phyloP scores from a whole-genome alignment of 2,888 invertebrate genomes.

The Galerucella nymphaeae region DNA sequence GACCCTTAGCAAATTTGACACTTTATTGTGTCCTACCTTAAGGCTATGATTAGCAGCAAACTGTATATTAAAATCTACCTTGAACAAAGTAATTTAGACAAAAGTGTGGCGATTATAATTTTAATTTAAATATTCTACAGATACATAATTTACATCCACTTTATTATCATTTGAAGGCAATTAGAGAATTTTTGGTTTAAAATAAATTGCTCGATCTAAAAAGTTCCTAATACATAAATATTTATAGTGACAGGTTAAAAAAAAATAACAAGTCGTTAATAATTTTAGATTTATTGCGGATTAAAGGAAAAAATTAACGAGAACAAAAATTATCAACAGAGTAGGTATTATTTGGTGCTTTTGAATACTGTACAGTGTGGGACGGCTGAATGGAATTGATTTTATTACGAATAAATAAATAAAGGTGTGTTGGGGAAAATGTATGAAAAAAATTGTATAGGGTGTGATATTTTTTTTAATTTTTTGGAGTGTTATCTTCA shows the following conservation, averaged over 20 bases:
- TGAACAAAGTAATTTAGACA: background rate
- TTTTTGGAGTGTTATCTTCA: no score
- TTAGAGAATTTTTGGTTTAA: background rate
- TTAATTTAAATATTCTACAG: background rate
- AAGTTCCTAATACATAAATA: background rate
- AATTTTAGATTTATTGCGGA: no score
- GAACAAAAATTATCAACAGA: background rate
- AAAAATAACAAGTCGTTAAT: background rate
- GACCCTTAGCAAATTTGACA: no score
- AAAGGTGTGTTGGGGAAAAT: no score
- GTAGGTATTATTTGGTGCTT: no score
- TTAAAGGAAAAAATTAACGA: background rate
- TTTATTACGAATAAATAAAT: no score
- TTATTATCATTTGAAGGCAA: background rate
- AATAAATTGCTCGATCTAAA: background rate
- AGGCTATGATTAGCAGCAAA: no score
- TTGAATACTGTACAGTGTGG: no score
- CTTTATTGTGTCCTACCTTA: no score
- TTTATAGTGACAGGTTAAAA: background rate
- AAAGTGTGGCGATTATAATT: background rate
- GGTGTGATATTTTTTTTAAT: no score
- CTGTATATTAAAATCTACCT: background rate
- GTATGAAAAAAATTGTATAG: no score
- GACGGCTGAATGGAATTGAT: no score
- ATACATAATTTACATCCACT: background rate